Conservation (phyloP, 1,140 invertebrate species). For the Chironomus striatipennis region DNA sequence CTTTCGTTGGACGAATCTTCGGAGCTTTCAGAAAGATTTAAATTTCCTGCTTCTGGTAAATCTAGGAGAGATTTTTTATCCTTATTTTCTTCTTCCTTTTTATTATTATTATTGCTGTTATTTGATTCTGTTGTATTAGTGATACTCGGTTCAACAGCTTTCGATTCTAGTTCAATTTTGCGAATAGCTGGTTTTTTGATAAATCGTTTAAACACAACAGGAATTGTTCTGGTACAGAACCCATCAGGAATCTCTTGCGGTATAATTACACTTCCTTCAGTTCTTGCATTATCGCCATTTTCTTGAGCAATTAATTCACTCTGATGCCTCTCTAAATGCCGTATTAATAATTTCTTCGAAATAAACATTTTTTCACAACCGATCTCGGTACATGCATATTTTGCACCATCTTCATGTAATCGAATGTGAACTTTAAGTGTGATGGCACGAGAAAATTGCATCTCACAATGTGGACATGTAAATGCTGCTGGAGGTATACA, state of each 20-base stretch:
- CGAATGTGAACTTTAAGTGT: constrained; percentile 73
- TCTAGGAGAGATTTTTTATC: constrained; percentile 37
- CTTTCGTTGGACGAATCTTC: constrained; percentile 30
- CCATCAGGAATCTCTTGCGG: constrained; percentile 5
- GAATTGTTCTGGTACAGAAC: background rate
- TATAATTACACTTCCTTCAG: background rate
- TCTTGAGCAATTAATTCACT: constrained; percentile 34
- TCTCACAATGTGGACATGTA: constrained; percentile 68
- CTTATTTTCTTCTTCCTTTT: constrained; percentile 42
- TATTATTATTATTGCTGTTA: background rate
- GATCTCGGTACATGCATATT: constrained; percentile 58
- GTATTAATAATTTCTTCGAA: constrained; percentile 64
- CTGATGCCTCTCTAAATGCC: constrained; percentile 52
- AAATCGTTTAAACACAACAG: constrained; percentile 1
- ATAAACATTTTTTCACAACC: constrained; percentile 67
- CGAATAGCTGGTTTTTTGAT: constrained; percentile 28
- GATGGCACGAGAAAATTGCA: constrained; percentile 63
- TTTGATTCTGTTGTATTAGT: background rate
- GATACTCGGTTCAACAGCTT: constrained; percentile 31
- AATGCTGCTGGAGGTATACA: constrained; percentile 69
- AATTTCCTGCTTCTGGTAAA: background rate
- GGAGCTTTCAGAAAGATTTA: constrained; percentile 30
- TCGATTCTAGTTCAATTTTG: constrained; percentile 26
- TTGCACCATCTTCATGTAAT: constrained; percentile 57
- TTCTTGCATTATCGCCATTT: background rate